These are phyloP conservation scores for Electrona antarctica DNA, from an alignment of 2,113 vertebrate genomes.

Conservation along the genomic window DNA sequence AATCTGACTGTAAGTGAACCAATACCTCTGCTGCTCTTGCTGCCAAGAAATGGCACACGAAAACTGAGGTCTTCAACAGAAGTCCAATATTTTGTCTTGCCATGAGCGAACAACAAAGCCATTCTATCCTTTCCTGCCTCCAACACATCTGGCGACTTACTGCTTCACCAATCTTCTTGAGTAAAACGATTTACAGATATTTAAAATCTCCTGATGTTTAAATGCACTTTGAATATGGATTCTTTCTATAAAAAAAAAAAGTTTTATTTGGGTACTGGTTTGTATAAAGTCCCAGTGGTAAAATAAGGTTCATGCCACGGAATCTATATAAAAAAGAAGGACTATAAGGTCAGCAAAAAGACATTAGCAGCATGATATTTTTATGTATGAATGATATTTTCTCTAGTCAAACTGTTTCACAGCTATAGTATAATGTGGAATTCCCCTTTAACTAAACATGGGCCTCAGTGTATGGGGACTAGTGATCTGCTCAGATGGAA, in stretches of 20 bases:
- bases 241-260: conserved; percentile 78
- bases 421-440: conserved; percentile 41
- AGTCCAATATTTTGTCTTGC: conserved; percentile 82
- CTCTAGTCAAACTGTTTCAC: conserved; percentile 53
- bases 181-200: conserved; percentile 90
- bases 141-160: conserved; percentile 86
- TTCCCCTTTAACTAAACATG: conserved; percentile 41
- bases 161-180: conserved; percentile 84
- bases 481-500: conserved; percentile 43
- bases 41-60: conserved; percentile 82
- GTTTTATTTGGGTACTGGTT: conserved; percentile 70
- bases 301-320: conserved; percentile 62
- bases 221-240: conserved; percentile 78
- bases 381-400: conserved; percentile 49
- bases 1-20: conserved; percentile 35
- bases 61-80: conserved; percentile 89
- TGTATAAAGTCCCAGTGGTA: conserved; percentile 60
- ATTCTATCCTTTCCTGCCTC: conserved; percentile 79
- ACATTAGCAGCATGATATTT: conserved; percentile 45
- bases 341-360: conserved; percentile 32
- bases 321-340: conserved; percentile 72
- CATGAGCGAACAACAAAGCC: conserved; percentile 81
- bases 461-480: conserved; percentile 15
- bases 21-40: conserved; percentile 28
- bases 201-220: conserved; percentile 85